A percentile compares a stretch with the other conserved stretches of the same genome.
phyloP scores from a whole-genome alignment of 2,113 vertebrate genomes.

The Silurus asotus region DNA sequence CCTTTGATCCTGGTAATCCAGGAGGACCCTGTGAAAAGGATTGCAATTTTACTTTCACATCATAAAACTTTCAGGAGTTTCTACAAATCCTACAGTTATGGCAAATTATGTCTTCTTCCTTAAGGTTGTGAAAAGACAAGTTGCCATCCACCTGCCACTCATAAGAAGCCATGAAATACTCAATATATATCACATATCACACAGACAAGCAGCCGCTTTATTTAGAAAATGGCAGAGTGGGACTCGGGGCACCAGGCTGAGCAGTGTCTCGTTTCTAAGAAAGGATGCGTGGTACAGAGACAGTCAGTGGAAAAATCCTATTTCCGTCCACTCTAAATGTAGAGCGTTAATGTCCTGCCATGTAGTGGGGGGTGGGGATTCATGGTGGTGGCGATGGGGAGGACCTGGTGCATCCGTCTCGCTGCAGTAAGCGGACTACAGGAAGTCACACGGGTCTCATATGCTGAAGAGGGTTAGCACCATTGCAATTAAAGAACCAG shows the following conservation, averaged over 20 bases:
- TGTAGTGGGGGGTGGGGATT: conserved; percentile 59
- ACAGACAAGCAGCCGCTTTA: conserved; percentile 38
- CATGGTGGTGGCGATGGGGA: conserved; percentile 49
- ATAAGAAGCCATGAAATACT: conserved; percentile 56
- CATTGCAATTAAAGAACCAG: neutral
- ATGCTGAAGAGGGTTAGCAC: conserved; percentile 48
- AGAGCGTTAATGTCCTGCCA: conserved; percentile 70
- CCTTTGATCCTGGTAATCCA: conserved; percentile 86
- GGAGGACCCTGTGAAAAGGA: conserved; percentile 80
- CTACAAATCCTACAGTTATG: neutral
- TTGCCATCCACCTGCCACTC: neutral
- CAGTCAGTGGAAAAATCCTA: conserved; percentile 77
- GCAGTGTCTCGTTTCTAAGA: conserved; percentile 68
- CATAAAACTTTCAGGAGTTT: conserved; percentile 35
- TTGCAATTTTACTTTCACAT: neutral
- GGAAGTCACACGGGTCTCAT: conserved; percentile 60
- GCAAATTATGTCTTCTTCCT: neutral
- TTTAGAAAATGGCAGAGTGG: conserved; percentile 27
- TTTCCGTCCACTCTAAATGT: conserved; percentile 77
- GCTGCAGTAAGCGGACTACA: conserved; percentile 47
- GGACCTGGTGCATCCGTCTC: conserved; percentile 60
- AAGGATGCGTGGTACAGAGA: conserved; percentile 62
- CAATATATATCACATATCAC: conserved; percentile 36
- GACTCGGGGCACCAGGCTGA: conserved; percentile 53
- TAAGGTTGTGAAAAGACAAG: conserved; percentile 1